Evolutionary conservation across 30 jellyfish, hydroid and myxozoan species (phyloP), one percentile per base, ranked within the genome.

Genomic region (Turritopsis dohrnii): DNA sequence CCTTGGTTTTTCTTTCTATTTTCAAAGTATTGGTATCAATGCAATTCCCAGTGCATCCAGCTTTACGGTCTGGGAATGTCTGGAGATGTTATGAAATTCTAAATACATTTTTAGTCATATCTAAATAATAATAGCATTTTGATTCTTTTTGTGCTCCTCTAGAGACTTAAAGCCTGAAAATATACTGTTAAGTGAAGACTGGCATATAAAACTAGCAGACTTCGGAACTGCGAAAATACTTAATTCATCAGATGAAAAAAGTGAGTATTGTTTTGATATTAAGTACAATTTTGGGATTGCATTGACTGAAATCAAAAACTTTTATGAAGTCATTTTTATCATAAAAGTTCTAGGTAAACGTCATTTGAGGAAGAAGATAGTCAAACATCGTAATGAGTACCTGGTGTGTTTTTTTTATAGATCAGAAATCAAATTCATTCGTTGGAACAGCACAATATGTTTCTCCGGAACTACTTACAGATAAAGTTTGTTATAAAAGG

Each of bases 391-490:
- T n/a, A n/a, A n/a, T n/a, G n/a, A n/a, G n/a, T n/a, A n/a, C n/a
- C n/a, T n/a, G n/a, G 60, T 41, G 60, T 69, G 9, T 69, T 69
- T 69, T 0, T 69, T 76, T 88, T 83, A 28, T 75, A 93, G 96
- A 66, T n/a, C 83, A 74, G 69, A 85, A 84, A 27, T 94, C 95
- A n/a, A 90, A 82, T 66, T 95, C 99, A 8, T 95, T 95, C 81
- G 99, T 95, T 53, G 99, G 99, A 30, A 95, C 99, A 71, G 99
- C 99, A 20, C 99, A 95, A 83, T 95, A 95, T 52, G 98, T 95
- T 53, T 90, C 99, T 31, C 99, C 99, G 1, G 99, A 95, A 81
- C 90, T 95, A 0, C 87, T 95, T 41, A 87, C 97, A 20, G 91
- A 89, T 18, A 89, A 89, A 74, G 80, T 83, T 16, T 89, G 95